Percentiles rank a stretch among this genome's conserved stretches.
phyloP scores from a whole-genome alignment of 2,888 invertebrate genomes.

The Agrochola litura region DNA sequence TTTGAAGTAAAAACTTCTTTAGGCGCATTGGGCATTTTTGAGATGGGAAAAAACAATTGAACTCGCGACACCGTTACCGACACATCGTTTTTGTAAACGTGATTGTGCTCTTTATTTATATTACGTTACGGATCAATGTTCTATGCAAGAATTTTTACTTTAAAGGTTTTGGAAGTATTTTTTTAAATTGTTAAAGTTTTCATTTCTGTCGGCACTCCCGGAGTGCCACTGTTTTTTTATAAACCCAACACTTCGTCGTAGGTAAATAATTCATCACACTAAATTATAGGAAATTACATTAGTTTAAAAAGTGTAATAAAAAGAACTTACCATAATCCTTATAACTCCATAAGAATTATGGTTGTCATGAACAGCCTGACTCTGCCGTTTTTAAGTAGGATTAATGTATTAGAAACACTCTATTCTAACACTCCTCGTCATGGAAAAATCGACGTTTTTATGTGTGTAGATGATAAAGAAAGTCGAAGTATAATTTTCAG shows the following conservation, averaged over 20 bases:
- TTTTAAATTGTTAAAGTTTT: too few species aligned
- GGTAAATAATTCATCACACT: neutral
- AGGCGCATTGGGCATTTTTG: too few species aligned
- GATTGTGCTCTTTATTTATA: too few species aligned
- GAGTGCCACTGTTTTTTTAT: neutral
- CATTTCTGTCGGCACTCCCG: too few species aligned
- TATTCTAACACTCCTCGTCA: constrained; percentile 6
- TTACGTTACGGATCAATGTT: too few species aligned
- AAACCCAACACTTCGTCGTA: neutral
- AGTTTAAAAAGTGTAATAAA: neutral
- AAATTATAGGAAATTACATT: neutral
- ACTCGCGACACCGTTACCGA: too few species aligned
- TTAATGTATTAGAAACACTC: constrained; percentile 10
- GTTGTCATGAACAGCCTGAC: neutral
- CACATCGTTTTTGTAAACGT: too few species aligned
- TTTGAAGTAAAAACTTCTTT: too few species aligned
- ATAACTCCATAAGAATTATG: neutral
- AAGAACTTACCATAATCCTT: neutral
- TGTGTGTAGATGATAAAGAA: constrained; percentile 33
- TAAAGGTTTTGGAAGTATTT: too few species aligned
- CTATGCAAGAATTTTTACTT: too few species aligned
- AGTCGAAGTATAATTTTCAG: constrained; percentile 37
- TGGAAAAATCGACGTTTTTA: constrained; percentile 12
- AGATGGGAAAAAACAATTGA: too few species aligned
- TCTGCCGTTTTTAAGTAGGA: neutral